Base-by-base conservation (phyloP, 2,888 invertebrate genomes). In the Catocala sponsa region DNA sequence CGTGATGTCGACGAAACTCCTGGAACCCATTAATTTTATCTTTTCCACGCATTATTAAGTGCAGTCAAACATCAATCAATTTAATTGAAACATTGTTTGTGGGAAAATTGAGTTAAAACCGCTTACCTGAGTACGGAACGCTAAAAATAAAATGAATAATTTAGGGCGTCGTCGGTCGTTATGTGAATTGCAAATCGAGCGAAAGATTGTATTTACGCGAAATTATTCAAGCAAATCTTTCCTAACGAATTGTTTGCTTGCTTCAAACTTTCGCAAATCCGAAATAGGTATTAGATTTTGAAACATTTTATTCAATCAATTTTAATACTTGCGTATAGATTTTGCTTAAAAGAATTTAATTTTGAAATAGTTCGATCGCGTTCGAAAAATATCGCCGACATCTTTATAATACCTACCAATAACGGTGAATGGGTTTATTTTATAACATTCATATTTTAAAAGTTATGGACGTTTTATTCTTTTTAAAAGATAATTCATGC, bases 221-320 rank as follows among this genome's bases (percentile, higher is more conserved):
- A 89, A 90, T 90, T 90, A 91, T 90, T 91, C 89, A 87, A 81
- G 82, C 84, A 87, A 89, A 87, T 86, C 84, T 88, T 85, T 81
- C 86, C 88, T 92, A 92, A 92, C 91, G 92, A 92, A 90, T 87
- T 91, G 90, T 91, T 91, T 91, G 85, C 87, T 86, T 84, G 80
- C 82, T 79, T 76, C 83, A 82, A 91, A 88, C 87, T 91, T 87
- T 84, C 79, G 80, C 82, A 83, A 87, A 87, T 83, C 79, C 72
- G 77, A 86, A 88, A 86, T 84, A 83, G 81, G 75, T 74, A 81
- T 78, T 70, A 63, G 47, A 77, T 80, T 83, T 75, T 64, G 65
- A 62, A 62, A 72, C 67, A 73, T 70, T 80, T 75, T 72, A 70
- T 75, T 68, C 43, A 70, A 73, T 75, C 70, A 74, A 74, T 79